Base-by-base conservation (phyloP, 1,140 invertebrate genomes). In the Vanessa atalanta region DNA sequence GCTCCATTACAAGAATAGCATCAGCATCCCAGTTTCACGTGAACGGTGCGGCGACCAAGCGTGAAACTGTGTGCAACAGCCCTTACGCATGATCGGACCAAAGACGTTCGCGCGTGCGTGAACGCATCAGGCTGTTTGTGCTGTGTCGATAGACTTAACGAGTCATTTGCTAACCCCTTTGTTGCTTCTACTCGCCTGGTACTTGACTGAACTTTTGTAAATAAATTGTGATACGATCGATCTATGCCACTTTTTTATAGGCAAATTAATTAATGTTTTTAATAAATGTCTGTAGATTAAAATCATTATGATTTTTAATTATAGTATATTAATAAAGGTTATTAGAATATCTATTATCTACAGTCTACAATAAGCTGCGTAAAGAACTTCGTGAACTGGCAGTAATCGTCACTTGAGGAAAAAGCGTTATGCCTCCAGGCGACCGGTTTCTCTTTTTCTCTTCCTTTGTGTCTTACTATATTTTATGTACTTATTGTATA, bases 41-140 rank as follows among this genome's bases (percentile, higher is more conserved):
- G 74, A 75, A 70, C 68, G 71, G 72, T 55, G 64, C 61, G 8
- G 47, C 61, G 64, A 31, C 74, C 73, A 73, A 67, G 75, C 79
- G 77, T 79, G 43, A 79, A 79, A 72, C 69, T 51, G 65, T 75
- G 77, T 77, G 75, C 57, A 37, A 37, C 75, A 72, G 66, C 65
- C 66, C 79, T 64, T 57, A 76, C 73, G 74, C 75, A 67, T 75
- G 70, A 77, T 77, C 71, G 70, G 64, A 48, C 73, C 47, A 64
- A 72, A 60, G 53, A 75, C 73, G 70, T 53, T 65, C 75, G 70
- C 68, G 69, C 75, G 71, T 79, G 79, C 73, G 77, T 77, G 68
- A 76, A 79, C 75, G 70, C 70, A 74, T 73, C 37, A 70, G 48
- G 55, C 72, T 73, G 65, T 61, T 67, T 74, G 65, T 72, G 53